Conservation (phyloP, 2,888 invertebrate species). For the Charanyca ferruginea region DNA sequence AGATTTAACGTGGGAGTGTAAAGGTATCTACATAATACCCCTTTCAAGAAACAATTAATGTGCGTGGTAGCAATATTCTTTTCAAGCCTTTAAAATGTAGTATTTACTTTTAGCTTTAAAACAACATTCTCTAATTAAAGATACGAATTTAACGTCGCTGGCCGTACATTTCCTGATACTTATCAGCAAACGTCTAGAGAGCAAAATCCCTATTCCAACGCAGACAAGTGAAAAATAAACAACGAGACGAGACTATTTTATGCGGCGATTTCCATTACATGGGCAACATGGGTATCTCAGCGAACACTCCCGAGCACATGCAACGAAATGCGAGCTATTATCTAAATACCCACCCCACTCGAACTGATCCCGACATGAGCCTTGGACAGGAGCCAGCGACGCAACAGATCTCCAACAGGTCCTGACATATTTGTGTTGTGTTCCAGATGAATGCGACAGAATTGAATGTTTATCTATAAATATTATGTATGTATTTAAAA, state of each 20-base stretch:
- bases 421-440: slow-evolving; percentile 66
- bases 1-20: not conserved
- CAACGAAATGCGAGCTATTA: slow-evolving; percentile 73
- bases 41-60: not conserved
- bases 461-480: slow-evolving; percentile 64
- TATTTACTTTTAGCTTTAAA: not conserved
- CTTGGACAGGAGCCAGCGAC: slow-evolving; percentile 83
- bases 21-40: not conserved
- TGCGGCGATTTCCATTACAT: slow-evolving; percentile 61
- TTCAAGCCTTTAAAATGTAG: not conserved
- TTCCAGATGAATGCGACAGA: slow-evolving; percentile 54
- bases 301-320: slow-evolving; percentile 61
- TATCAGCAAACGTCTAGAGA: slow-evolving; percentile 43
- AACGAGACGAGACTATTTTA: slow-evolving; percentile 47
- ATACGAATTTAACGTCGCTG: slow-evolving; percentile 17
- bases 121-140: slow-evolving; percentile 13
- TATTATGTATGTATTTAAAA: no score
- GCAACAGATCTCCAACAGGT: slow-evolving; percentile 87
- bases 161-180: slow-evolving; percentile 11
- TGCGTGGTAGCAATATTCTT: not conserved
- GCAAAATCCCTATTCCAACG: slow-evolving; percentile 46
- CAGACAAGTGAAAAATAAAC: slow-evolving; percentile 59
- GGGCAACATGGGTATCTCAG: slow-evolving; percentile 69
- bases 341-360: slow-evolving; percentile 75
- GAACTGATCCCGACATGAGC: slow-evolving; percentile 77